Evolutionary conservation across 2,888 invertebrate species (phyloP).

Genomic region (Camptogramma bilineatum): DNA sequence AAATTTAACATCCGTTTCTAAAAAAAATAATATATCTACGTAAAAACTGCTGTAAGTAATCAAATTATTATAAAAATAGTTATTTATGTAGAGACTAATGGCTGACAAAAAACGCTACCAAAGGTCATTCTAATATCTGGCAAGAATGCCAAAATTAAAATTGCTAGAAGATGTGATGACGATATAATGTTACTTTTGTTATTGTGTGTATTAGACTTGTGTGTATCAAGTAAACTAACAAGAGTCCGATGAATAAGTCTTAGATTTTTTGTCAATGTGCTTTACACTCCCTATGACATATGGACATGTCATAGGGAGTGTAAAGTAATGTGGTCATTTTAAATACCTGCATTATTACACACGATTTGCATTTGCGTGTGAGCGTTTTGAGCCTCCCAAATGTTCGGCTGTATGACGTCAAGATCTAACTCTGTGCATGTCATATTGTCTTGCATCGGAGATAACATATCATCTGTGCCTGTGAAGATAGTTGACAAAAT

Average conservation of each 20-base stretch:
- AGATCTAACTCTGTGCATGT: slow-evolving; percentile 33
- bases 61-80: no score
- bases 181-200: no score
- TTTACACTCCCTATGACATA: no score
- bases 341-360: slow-evolving; percentile 38
- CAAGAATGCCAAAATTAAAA: no score
- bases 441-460: slow-evolving; percentile 27
- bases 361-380: slow-evolving; percentile 31
- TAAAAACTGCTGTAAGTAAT: neutral
- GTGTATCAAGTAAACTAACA: no score
- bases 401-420: slow-evolving; percentile 9
- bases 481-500: neutral
- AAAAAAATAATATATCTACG: no score
- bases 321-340: no score
- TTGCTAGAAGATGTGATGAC: no score
- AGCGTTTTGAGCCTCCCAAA: slow-evolving; percentile 22
- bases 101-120: neutral
- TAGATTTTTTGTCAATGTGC: no score
- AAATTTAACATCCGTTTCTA: slow-evolving; percentile 26
- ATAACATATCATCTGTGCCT: slow-evolving; percentile 32
- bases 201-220: no score
- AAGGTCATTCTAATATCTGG: neutral
- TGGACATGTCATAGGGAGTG: no score
- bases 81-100: neutral
- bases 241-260: no score